Evolutionary conservation across 2,888 invertebrate species (phyloP).

Genomic region (Hirtodrosophila trivittata): DNA sequence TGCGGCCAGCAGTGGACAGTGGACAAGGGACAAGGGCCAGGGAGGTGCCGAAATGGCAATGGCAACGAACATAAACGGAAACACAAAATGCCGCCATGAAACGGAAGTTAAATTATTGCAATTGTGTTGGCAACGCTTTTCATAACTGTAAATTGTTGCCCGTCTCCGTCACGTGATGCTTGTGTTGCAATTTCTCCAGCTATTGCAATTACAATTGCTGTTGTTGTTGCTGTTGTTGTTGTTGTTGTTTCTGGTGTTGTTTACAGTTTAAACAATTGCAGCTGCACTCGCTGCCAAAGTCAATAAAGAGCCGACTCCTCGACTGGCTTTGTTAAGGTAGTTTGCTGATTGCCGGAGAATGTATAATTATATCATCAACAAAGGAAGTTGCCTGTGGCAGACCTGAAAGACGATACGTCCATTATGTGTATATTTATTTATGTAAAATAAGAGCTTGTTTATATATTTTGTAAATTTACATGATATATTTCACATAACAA

Average conservation of each 20-base stretch:
- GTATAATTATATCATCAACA: slow-evolving; percentile 10
- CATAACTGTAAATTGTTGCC: slow-evolving; percentile 65
- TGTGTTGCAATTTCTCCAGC: slow-evolving; percentile 1
- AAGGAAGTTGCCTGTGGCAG: neutral
- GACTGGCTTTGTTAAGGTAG: neutral
- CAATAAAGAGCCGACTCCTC: slow-evolving; percentile 21
- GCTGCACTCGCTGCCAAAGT: slow-evolving; percentile 10
- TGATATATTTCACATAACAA: too few species aligned
- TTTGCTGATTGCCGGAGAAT: slow-evolving; percentile 4
- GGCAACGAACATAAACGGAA: slow-evolving; percentile 65
- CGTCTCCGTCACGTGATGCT: slow-evolving; percentile 11
- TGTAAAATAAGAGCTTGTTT: too few species aligned
- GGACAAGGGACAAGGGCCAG: slow-evolving; percentile 32
- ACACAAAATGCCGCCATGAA: slow-evolving; percentile 73
- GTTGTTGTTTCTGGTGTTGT: slow-evolving; percentile 9
- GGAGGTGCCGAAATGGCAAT: slow-evolving; percentile 60
- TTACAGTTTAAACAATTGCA: slow-evolving; percentile 22
- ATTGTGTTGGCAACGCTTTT: slow-evolving; percentile 68
- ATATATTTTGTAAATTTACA: too few species aligned
- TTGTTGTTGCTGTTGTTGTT: neutral
- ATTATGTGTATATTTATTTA: neutral
- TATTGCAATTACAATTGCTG: slow-evolving; percentile 9
- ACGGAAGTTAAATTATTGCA: slow-evolving; percentile 78
- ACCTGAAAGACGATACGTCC: neutral
- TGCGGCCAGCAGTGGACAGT: slow-evolving; percentile 31